Conservation (phyloP, 2,797 vertebrate species). For the Sebastes nivosus region DNA sequence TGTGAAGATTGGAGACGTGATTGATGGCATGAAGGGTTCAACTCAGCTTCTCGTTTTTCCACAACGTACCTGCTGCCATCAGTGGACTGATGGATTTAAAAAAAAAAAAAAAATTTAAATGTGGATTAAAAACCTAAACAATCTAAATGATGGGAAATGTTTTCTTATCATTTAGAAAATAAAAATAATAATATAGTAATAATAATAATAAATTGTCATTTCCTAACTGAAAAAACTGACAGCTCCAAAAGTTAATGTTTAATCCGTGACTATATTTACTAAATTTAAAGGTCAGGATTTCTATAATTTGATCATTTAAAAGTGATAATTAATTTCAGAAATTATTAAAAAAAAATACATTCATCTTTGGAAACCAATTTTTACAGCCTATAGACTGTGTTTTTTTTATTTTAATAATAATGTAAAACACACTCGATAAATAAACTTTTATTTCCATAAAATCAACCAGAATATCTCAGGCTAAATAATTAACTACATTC, state of each 20-base stretch:
- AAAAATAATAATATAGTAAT: neutral
- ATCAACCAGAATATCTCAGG: constrained; percentile 29
- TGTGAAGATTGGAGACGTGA: constrained; percentile 58
- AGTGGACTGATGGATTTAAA: neutral
- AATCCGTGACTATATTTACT: constrained; percentile 1
- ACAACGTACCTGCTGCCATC: constrained; percentile 12
- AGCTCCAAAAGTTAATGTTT: constrained; percentile 32
- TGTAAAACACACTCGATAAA: constrained; percentile 56
- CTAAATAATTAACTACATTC: constrained; percentile 24
- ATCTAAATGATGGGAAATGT: neutral
- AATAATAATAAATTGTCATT: neutral
- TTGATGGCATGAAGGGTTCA: constrained; percentile 56
- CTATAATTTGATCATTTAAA: neutral
- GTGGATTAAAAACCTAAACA: neutral
- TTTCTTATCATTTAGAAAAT: neutral
- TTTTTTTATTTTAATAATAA: neutral
- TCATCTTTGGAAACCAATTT: neutral
- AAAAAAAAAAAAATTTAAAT: neutral
- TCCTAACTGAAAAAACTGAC: constrained; percentile 1
- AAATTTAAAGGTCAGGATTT: neutral
- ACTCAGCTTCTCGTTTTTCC: constrained; percentile 56
- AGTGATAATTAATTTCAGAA: neutral
- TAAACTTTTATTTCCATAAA: constrained; percentile 46
- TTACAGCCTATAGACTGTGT: accelerated
- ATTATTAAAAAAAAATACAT: neutral